phyloP scores from a whole-genome alignment of 1,140 invertebrate species.

The Colletes latitarsis region DNA sequence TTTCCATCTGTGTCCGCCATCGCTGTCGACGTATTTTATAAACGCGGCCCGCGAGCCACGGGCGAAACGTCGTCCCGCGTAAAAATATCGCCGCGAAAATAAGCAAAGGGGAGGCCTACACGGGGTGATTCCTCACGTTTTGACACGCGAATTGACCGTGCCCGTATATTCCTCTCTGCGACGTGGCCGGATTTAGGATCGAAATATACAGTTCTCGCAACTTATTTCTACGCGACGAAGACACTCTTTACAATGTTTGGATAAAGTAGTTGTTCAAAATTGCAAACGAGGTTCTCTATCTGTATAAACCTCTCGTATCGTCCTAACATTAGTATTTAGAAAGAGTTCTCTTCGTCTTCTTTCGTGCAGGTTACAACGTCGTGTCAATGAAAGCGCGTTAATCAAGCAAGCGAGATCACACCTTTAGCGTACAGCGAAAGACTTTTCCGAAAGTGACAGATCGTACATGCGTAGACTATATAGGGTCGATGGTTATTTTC shows the following conservation, averaged over 20 bases:
- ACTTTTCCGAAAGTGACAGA: conserved; percentile 26
- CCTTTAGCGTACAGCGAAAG: neutral
- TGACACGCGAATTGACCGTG: conserved; percentile 35
- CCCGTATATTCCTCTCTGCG: neutral
- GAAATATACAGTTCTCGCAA: too few relatives aligned
- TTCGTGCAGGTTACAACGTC: too few relatives aligned
- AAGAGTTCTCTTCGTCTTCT: too few relatives aligned
- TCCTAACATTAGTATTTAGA: too few relatives aligned
- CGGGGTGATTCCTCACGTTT: conserved; percentile 50
- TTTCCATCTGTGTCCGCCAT: conserved; percentile 41
- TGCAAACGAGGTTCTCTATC: too few relatives aligned
- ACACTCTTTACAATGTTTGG: too few relatives aligned
- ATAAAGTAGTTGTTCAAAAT: too few relatives aligned
- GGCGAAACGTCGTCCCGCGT: conserved; percentile 37
- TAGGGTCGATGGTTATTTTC: conserved; percentile 49
- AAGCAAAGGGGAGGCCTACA: conserved; percentile 44
- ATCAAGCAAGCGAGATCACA: too few relatives aligned
- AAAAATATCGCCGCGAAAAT: conserved; percentile 70
- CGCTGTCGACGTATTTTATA: conserved; percentile 36
- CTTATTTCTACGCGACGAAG: too few relatives aligned
- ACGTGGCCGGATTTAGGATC: too few relatives aligned
- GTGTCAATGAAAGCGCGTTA: too few relatives aligned
- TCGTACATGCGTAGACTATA: conserved; percentile 33
- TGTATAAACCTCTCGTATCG: too few relatives aligned
- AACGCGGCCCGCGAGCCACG: conserved; percentile 14